Percentiles rank a stretch among this genome's conserved stretches.
phyloP scores from a whole-genome alignment of 2,113 vertebrate species.

The Suncus etruscus region DNA sequence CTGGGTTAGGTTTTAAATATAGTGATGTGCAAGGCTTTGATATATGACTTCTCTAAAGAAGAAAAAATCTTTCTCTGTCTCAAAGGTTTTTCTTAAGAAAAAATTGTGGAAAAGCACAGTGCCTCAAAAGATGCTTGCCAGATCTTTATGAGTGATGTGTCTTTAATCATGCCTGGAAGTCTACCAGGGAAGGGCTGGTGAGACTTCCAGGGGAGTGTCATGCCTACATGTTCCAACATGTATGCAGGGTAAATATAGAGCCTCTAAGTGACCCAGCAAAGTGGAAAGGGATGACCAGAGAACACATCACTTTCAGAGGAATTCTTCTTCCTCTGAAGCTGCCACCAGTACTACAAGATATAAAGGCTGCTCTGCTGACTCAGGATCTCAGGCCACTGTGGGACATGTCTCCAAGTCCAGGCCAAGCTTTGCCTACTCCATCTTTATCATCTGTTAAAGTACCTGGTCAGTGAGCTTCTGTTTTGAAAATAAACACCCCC shows the following conservation, averaged over 20 bases:
- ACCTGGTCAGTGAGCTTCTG: conserved; percentile 64
- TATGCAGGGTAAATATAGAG: background rate
- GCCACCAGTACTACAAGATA: background rate
- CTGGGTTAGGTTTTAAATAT: background rate
- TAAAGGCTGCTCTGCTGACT: conserved; percentile 17
- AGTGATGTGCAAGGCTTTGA: conserved; percentile 8
- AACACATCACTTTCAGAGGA: background rate
- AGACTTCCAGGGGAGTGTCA: background rate
- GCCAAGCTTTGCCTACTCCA: background rate
- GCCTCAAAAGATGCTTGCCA: background rate
- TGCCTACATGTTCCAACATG: background rate
- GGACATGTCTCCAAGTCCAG: background rate
- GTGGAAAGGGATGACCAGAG: background rate
- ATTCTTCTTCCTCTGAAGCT: background rate
- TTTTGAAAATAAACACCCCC: conserved; percentile 70
- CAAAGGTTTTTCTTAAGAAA: background rate
- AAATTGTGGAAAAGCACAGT: background rate
- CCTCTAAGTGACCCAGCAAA: conserved; percentile 4
- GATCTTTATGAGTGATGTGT: background rate
- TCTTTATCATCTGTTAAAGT: conserved; percentile 62
- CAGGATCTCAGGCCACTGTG: background rate
- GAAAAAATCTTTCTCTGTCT: background rate
- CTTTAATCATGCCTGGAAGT: background rate
- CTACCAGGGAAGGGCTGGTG: background rate
- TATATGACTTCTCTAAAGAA: background rate